These are phyloP conservation scores for Cheilosia vernalis DNA, from an alignment of 2,888 invertebrate genomes.

Conservation along the genomic window DNA sequence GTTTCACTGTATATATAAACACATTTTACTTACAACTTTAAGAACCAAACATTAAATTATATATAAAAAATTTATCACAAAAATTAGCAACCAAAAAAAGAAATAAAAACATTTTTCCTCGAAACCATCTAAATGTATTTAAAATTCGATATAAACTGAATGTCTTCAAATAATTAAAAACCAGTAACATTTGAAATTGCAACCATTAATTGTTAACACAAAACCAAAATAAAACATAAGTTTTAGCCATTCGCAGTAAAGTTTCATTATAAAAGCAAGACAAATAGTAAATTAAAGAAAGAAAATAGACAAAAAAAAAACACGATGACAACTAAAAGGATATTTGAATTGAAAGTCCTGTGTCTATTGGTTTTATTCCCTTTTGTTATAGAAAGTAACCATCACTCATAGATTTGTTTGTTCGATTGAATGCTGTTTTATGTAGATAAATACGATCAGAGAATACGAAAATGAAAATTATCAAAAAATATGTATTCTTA, in stretches of 20 bases:
- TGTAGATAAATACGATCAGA: slow-evolving; percentile 47
- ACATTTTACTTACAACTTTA: slow-evolving; percentile 52
- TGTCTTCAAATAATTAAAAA: slow-evolving; percentile 50
- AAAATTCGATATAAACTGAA: slow-evolving; percentile 55
- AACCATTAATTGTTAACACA: slow-evolving; percentile 36
- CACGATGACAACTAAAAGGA: background rate
- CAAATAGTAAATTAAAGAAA: background rate
- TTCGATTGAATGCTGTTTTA: slow-evolving; percentile 50
- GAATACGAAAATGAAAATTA: slow-evolving; percentile 31
- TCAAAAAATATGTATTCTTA: slow-evolving; percentile 45
- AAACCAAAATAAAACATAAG: background rate
- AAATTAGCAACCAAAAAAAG: slow-evolving; percentile 9
- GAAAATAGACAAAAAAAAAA: background rate
- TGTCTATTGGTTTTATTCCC: slow-evolving; percentile 26
- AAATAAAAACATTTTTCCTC: slow-evolving; percentile 37
- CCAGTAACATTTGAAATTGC: slow-evolving; percentile 38
- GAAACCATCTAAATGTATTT: slow-evolving; percentile 66
- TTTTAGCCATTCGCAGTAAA: slow-evolving; percentile 47
- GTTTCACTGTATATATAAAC: slow-evolving; percentile 68
- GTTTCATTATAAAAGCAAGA: slow-evolving; percentile 28
- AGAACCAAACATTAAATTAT: slow-evolving; percentile 24
- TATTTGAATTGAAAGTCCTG: slow-evolving; percentile 15
- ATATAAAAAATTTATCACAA: slow-evolving; percentile 40
- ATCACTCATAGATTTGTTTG: slow-evolving; percentile 10
- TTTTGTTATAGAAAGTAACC: background rate